Percentiles rank a stretch among this genome's conserved stretches.
These are phyloP conservation scores for Steromphala cineraria DNA, from an alignment of 2,888 invertebrate genomes.

Conservation along the genomic window DNA sequence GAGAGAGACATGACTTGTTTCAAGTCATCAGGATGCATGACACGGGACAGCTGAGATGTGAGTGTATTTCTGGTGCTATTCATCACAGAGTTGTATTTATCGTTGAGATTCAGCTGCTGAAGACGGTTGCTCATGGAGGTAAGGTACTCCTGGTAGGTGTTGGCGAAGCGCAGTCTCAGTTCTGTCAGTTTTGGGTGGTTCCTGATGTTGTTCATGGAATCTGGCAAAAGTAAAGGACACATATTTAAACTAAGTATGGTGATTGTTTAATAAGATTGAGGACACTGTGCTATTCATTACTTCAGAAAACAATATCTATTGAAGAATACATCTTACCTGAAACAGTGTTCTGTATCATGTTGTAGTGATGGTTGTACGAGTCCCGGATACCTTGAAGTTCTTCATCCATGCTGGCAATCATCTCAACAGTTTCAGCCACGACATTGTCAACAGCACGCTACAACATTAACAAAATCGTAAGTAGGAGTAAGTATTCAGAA, in stretches of 20 bases:
- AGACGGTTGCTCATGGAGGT: background rate
- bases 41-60: background rate
- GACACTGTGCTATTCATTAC: background rate
- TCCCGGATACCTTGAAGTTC: background rate
- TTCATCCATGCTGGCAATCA: background rate
- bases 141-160: conserved; percentile 3
- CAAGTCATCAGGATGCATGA: conserved; percentile 11
- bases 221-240: background rate
- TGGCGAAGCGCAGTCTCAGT: background rate
- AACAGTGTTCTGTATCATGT: background rate
- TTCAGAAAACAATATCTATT: background rate
- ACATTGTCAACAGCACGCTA: background rate
- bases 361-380: background rate
- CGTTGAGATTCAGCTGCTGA: background rate
- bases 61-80: conserved; percentile 3
- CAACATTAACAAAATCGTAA: background rate
- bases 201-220: background rate
- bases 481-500: background rate
- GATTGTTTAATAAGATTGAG: background rate
- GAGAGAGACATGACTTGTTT: background rate
- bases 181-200: conserved; percentile 5
- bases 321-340: background rate
- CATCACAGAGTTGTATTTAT: background rate
- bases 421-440: background rate
- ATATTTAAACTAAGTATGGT: background rate